Evolutionary conservation across 2,797 vertebrate genomes (phyloP).

Genomic region (Neostethus bicornis): DNA sequence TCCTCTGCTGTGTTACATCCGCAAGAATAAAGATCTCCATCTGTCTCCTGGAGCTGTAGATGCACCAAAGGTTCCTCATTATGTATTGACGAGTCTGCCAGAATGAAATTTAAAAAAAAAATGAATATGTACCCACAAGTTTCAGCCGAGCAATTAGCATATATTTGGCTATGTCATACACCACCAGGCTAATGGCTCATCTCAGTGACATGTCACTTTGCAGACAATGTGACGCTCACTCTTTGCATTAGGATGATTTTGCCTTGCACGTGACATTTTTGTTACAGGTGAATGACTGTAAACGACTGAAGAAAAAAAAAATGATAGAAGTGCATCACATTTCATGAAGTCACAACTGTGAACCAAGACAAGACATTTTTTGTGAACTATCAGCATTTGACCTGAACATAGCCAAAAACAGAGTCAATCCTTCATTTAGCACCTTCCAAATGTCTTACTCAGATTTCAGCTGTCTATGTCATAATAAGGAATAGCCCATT

Average conservation of each 20-base stretch:
- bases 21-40: constrained; percentile 74
- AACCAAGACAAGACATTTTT: constrained; percentile 7
- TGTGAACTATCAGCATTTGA: constrained; percentile 15
- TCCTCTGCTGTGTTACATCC: constrained; percentile 73
- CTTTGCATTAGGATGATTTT: neutral
- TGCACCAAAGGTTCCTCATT: constrained; percentile 74
- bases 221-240: too few relatives aligned
- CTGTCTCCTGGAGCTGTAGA: constrained; percentile 75
- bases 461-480: constrained; percentile 60
- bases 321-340: constrained; percentile 1
- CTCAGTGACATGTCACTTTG: too few relatives aligned
- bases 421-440: constrained; percentile 30
- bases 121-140: constrained; percentile 1
- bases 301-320: neutral
- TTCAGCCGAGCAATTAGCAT: neutral
- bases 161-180: too few relatives aligned
- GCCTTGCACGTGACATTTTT: neutral
- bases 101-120: constrained; percentile 24
- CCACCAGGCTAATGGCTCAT: too few relatives aligned
- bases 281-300: neutral
- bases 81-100: constrained; percentile 55
- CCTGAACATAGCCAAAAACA: constrained; percentile 18
- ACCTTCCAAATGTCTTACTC: constrained; percentile 44
- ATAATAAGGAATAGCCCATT: constrained; percentile 41
- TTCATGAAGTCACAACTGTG: neutral